Conservation (phyloP, 2,888 invertebrate genomes). For the Drosophila mettleri region DNA sequence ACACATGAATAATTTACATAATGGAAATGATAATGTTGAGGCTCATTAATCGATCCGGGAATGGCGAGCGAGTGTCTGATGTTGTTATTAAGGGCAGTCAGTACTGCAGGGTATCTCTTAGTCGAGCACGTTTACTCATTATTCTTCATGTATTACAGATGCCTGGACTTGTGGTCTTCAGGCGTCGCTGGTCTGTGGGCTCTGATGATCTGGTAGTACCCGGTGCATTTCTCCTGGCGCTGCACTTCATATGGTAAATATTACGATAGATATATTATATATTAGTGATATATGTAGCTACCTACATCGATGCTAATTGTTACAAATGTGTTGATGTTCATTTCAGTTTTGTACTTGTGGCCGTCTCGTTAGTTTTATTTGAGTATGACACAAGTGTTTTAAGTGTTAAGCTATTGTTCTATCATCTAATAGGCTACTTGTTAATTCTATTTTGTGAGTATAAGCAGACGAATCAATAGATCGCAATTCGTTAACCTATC, state of each 20-base stretch:
- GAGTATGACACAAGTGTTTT: slow-evolving; percentile 83
- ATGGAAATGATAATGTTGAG: neutral
- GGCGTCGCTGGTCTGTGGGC: slow-evolving; percentile 94
- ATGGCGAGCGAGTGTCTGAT: no score
- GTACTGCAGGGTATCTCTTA: neutral
- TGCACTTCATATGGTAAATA: slow-evolving; percentile 92
- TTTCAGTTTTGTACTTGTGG: slow-evolving; percentile 83
- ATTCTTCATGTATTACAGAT: slow-evolving; percentile 86
- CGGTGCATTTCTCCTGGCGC: slow-evolving; percentile 90
- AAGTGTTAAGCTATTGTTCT: slow-evolving; percentile 85
- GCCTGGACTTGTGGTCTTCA: slow-evolving; percentile 94
- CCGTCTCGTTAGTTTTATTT: slow-evolving; percentile 82
- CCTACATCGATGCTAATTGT: neutral
- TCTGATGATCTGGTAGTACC: slow-evolving; percentile 95
- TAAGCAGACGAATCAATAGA: neutral
- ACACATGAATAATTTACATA: neutral
- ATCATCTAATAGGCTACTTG: slow-evolving; percentile 85
- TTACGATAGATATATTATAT: neutral
- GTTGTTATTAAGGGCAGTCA: no score
- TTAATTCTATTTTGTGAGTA: slow-evolving; percentile 84
- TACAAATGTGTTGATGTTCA: slow-evolving; percentile 1
- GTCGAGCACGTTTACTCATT: neutral
- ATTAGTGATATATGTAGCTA: neutral
- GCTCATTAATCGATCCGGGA: neutral
- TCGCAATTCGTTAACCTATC: neutral